Conservation (phyloP, 2,888 invertebrate genomes). For the Anthophora plumipes region DNA sequence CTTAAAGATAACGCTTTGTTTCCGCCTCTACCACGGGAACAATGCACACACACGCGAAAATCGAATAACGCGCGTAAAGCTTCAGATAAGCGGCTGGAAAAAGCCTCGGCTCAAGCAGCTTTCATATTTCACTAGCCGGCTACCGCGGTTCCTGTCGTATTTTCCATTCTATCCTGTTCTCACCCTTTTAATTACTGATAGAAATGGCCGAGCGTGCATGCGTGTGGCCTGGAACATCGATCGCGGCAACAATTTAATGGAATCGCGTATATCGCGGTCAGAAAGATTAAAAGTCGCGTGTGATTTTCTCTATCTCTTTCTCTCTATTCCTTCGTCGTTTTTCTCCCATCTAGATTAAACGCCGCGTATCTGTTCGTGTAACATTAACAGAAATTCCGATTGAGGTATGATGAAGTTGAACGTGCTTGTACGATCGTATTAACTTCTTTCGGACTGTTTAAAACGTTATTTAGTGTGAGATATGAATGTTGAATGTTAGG, state of each 20-base stretch:
- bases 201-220: slow-evolving; percentile 19
- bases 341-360: no score
- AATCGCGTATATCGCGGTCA: slow-evolving; percentile 20
- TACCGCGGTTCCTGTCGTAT: slow-evolving; percentile 23
- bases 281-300: slow-evolving; percentile 23
- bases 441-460: no score
- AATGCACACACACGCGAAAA: slow-evolving; percentile 69
- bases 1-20: slow-evolving; percentile 76
- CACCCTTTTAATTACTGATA: slow-evolving; percentile 69
- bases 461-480: no score
- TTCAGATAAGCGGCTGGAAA: slow-evolving; percentile 69
- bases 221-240: slow-evolving; percentile 6
- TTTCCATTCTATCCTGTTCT: slow-evolving; percentile 50
- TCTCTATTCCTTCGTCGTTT: neutral
- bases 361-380: neutral
- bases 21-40: slow-evolving; percentile 64
- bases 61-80: slow-evolving; percentile 73
- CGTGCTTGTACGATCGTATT: no score
- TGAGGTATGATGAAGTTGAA: no score
- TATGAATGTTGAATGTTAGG: no score
- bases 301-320: neutral
- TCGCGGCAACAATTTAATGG: slow-evolving; percentile 42
- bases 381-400: no score
- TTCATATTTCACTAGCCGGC: slow-evolving; percentile 67
- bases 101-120: slow-evolving; percentile 66